Conservation (phyloP, 2,797 vertebrate genomes). For the Oreonectes daqikongensis region DNA sequence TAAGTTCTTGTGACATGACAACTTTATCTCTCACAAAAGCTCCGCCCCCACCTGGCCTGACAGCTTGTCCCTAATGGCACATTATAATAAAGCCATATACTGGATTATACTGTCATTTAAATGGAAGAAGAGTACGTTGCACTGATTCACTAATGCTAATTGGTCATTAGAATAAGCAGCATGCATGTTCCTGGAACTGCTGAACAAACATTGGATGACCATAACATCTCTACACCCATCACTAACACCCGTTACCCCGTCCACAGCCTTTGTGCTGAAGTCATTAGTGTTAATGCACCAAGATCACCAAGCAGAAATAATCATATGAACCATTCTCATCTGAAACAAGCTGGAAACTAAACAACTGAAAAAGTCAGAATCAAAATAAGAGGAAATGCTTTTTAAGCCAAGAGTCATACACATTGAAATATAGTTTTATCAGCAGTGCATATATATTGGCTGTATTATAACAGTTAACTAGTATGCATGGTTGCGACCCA, state of each 20-base stretch:
- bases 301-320: constrained; percentile 19
- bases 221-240: constrained; percentile 33
- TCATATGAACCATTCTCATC: constrained; percentile 8
- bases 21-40: no score
- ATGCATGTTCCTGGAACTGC: constrained; percentile 59
- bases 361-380: no score
- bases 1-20: no score
- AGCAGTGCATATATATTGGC: no score
- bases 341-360: not conserved
- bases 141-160: constrained; percentile 57
- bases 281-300: constrained; percentile 55
- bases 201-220: constrained; percentile 15
- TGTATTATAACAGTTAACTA: no score
- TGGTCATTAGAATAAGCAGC: constrained; percentile 59
- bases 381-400: no score
- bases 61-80: constrained; percentile 34
- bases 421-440: no score
- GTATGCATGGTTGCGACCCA: no score
- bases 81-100: constrained; percentile 21
- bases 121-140: constrained; percentile 24
- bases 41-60: constrained; percentile 12
- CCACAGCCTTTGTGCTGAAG: constrained; percentile 35
- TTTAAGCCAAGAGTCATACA: no score
- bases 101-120: constrained; percentile 24
- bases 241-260: constrained; percentile 3